phyloP scores from a whole-genome alignment of 2,888 invertebrate species.

The Amphipoea oculea region DNA sequence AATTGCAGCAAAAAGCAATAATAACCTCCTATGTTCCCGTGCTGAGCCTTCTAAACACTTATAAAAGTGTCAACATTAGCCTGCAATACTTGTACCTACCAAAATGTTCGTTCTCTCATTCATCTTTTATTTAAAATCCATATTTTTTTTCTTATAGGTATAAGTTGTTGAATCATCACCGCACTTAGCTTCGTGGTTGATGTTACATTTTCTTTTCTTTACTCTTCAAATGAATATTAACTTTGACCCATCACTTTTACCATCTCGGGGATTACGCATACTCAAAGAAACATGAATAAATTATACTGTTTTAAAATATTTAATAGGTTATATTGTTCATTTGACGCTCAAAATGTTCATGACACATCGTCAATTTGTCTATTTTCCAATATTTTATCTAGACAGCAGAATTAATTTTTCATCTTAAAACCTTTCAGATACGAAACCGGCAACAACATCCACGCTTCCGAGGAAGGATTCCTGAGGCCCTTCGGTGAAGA shows the following conservation, averaged over 20 bases:
- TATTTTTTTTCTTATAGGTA: not conserved
- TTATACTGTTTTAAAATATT: conserved; percentile 40
- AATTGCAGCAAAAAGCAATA: not conserved
- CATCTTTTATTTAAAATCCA: not conserved
- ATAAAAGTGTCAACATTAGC: not conserved
- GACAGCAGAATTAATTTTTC: not conserved
- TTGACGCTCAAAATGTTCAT: not conserved
- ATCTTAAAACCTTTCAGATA: conserved; percentile 89
- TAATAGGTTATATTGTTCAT: not conserved
- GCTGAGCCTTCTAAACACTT: not conserved
- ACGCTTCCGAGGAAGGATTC: conserved; percentile 94
- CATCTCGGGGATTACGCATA: conserved; percentile 35
- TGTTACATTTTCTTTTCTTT: conserved; percentile 1
- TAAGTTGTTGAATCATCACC: not conserved
- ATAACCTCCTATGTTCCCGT: not conserved
- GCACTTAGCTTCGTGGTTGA: not conserved
- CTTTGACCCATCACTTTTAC: conserved; percentile 61
- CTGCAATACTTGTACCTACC: not conserved
- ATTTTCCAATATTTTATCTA: not conserved
- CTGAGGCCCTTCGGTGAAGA: conserved; percentile 92
- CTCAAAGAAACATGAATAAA: conserved; percentile 48
- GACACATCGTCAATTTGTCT: not conserved
- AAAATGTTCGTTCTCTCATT: not conserved
- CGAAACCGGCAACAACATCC: conserved; percentile 95
- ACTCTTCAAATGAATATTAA: conserved; percentile 29